Evolutionary conservation across 2,888 invertebrate genomes (phyloP).

Genomic region (Limnephilus marmoratus): DNA sequence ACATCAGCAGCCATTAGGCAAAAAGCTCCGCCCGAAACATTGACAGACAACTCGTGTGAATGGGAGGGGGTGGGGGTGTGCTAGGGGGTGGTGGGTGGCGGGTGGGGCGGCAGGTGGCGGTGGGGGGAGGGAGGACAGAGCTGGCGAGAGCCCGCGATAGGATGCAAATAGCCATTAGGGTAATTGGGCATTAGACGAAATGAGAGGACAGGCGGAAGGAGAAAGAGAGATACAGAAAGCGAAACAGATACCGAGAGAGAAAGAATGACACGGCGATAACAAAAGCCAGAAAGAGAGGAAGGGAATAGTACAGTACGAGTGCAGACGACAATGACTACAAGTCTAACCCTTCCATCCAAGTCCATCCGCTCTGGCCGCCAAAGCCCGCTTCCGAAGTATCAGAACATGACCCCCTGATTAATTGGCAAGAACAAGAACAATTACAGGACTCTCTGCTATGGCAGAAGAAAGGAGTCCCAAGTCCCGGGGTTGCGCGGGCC

Average conservation of each 20-base stretch:
- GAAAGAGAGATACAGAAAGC: conserved; percentile 43
- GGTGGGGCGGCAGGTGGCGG: background rate
- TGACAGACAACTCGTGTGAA: conserved; percentile 64
- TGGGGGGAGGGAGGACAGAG: conserved; percentile 36
- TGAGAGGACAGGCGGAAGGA: conserved; percentile 61
- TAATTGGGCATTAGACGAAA: conserved; percentile 67
- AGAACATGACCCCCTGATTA: conserved; percentile 62
- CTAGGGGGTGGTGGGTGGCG: conserved; percentile 32
- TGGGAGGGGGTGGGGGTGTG: conserved; percentile 48
- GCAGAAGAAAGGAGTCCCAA: background rate
- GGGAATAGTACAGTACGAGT: conserved; percentile 29
- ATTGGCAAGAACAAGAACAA: conserved; percentile 65
- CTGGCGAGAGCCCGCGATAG: conserved; percentile 57
- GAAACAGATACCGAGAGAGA: conserved; percentile 29
- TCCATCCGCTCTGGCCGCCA: conserved; percentile 47
- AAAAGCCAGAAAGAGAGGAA: conserved; percentile 22
- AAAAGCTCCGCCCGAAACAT: conserved; percentile 65
- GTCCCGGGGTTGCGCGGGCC: conserved; percentile 29
- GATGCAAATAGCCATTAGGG: conserved; percentile 67
- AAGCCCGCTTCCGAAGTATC: conserved; percentile 38
- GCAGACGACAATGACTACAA: conserved; percentile 55
- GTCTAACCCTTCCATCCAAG: conserved; percentile 51
- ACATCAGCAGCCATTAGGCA: conserved; percentile 65
- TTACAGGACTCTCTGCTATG: conserved; percentile 59
- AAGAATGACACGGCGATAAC: conserved; percentile 17